Evolutionary conservation across 2,888 invertebrate species (phyloP).

Genomic region (Sepioteuthis lessoniana): DNA sequence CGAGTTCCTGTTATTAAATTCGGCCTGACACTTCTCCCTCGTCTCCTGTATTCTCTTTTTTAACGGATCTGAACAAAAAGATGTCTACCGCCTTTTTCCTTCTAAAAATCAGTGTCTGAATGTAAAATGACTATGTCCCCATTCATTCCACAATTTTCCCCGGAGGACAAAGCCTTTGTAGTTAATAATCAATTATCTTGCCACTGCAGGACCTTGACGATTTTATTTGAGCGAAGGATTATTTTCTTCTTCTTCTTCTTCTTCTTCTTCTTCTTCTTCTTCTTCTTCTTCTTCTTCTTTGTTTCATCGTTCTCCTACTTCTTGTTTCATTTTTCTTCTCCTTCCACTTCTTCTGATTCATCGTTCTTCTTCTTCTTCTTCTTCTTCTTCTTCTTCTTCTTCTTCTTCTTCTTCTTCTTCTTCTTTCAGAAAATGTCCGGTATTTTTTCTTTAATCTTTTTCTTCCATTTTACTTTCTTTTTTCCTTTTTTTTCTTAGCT

Average conservation of each 20-base stretch:
- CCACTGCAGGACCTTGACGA: background rate
- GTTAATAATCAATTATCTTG: constrained; percentile 1
- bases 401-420: too few species aligned
- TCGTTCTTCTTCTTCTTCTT: too few species aligned
- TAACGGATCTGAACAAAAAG: background rate
- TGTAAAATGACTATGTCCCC: background rate
- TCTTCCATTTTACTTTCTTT: too few species aligned
- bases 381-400: too few species aligned
- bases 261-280: background rate
- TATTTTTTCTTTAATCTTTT: too few species aligned
- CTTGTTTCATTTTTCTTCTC: too few species aligned
- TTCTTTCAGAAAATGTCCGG: too few species aligned
- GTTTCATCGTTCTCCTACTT: background rate
- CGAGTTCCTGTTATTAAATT: background rate
- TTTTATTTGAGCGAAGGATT: background rate
- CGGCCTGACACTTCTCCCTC: background rate
- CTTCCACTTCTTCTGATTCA: too few species aligned
- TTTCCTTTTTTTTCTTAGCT: too few species aligned
- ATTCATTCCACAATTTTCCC: background rate
- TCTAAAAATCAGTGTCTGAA: background rate
- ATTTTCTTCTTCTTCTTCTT: background rate
- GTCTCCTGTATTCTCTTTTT: background rate
- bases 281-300: background rate
- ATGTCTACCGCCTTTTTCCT: background rate
- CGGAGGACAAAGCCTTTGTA: background rate